phyloP scores from a whole-genome alignment of 2,797 vertebrate species.

The Takifugu ocellatus region DNA sequence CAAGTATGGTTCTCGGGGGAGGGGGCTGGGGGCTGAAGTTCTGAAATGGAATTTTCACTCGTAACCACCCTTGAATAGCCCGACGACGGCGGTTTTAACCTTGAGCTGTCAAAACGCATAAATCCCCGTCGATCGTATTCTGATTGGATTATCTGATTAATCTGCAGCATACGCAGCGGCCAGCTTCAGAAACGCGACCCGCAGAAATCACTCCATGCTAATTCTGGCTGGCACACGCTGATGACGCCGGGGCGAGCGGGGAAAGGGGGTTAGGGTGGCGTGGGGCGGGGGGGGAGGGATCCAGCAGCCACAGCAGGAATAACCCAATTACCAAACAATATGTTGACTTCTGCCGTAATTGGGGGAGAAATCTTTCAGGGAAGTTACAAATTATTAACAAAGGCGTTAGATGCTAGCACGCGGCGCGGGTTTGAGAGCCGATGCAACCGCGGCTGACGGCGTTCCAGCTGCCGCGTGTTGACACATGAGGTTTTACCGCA shows the following conservation, averaged over 20 bases:
- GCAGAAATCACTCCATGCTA: conserved; percentile 53
- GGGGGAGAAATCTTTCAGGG: conserved; percentile 7
- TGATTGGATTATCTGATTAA: conserved; percentile 75
- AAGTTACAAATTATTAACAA: conserved; percentile 1
- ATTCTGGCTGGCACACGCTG: conserved; percentile 43
- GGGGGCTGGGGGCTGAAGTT: conserved; percentile 47
- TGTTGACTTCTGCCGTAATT: conserved; percentile 22
- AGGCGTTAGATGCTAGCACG: no score
- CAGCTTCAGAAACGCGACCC: conserved; percentile 37
- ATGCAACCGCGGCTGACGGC: not conserved
- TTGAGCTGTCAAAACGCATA: conserved; percentile 70
- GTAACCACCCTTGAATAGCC: conserved; percentile 54
- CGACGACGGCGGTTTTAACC: conserved; percentile 59
- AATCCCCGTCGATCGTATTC: conserved; percentile 67
- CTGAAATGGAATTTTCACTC: conserved; percentile 63
- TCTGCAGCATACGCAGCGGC: conserved; percentile 63
- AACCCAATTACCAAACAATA: conserved; percentile 42
- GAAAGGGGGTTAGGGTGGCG: not conserved
- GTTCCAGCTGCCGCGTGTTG: conserved; percentile 22
- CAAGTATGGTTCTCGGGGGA: conserved; percentile 49
- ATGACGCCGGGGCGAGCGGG: conserved; percentile 30
- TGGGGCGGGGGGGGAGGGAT: conserved; percentile 28
- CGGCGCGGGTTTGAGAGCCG: no score
- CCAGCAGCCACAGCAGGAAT: conserved; percentile 29
- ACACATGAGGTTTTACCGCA: conserved; percentile 33